A percentile compares a stretch with the other conserved stretches of the same genome.
phyloP scores from a whole-genome alignment of 64 coral and sea anemone species.

The Platygyra sinensis region DNA sequence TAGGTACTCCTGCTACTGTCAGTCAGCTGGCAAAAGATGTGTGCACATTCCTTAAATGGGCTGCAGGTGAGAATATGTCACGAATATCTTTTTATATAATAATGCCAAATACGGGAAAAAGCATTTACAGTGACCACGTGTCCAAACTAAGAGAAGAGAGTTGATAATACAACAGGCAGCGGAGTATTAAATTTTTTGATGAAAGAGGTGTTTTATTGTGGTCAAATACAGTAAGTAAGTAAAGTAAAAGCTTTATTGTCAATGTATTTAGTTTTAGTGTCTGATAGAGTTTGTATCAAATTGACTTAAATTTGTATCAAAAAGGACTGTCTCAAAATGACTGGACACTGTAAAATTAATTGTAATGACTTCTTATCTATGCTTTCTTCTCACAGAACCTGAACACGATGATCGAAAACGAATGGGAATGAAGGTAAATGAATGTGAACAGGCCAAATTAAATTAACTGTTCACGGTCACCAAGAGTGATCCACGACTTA shows the following conservation, averaged over 20 bases:
- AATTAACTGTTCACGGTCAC: no score
- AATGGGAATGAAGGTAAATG: conserved; percentile 96
- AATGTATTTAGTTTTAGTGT: no score
- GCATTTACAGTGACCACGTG: no score
- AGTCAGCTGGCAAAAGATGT: conserved; percentile 99
- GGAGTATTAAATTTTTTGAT: background rate
- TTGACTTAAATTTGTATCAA: no score
- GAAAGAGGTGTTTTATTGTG: background rate
- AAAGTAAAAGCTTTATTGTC: no score
- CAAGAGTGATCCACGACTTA: no score
- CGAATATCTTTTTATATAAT: background rate
- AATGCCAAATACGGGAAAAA: background rate
- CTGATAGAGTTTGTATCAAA: no score
- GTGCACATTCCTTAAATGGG: conserved; percentile 92
- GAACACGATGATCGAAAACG: conserved; percentile 96
- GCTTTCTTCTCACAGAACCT: conserved; percentile 45
- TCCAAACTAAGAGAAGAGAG: no score
- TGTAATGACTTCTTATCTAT: background rate
- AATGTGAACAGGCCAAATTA: no score
- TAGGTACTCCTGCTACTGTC: conserved; percentile 89
- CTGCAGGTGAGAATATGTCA: conserved; percentile 53
- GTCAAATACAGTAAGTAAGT: no score
- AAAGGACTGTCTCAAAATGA: no score
- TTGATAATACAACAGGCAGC: no score
- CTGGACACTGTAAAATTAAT: background rate